Evolutionary conservation across 1,140 invertebrate species (phyloP), one percentile per base, ranked within the genome.

Genomic region (Aphaenogaster floridana): DNA sequence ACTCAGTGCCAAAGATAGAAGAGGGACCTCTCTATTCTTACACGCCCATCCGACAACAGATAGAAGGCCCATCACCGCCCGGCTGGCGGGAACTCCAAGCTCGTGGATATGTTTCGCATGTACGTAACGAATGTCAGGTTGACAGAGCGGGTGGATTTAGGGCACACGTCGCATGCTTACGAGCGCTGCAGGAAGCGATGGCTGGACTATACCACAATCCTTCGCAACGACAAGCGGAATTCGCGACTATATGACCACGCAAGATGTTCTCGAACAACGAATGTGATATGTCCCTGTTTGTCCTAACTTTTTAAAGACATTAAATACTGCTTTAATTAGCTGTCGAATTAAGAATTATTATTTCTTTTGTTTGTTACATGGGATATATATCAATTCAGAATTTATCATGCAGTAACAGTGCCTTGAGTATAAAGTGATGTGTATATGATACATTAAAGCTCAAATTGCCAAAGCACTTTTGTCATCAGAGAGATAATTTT

Each of bases 101-200:
- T 6, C 95, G 96, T 81, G 97, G 98, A 0, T 99, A 98, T 93
- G 95, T 98, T 64, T 93, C 96, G 6, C 97, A 99, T 95, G 96
- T 99, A 66, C 95, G 97, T 83, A 86, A 94, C 34, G 97, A 98
- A 88, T 97, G 96, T 34, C 95, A 96, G 39, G 94, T 96, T 50
- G 98, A 99, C 93, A 96, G 97, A 89, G 99, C 98, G 28, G 99
- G 98, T 61, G 99, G 99, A 3, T 99, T 98, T 94, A 96, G 97
- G 48, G 96, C 98, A 3, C 96, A 96, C 7, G 95, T 99, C 86
- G 98, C 98, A 4, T 99, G 99, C 94, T 95, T 98, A 74, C 95
- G 99, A 91, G 99, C 98, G 0, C 94, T 99, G 11, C 97, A 99
- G 95, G 99, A 99, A 94, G 98, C 99, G 0, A 96, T 99, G 92